A percentile compares a stretch with the other conserved stretches of the same genome.
These are phyloP conservation scores for Mylabris sibirica DNA, from an alignment of 2,888 invertebrate species.

Conservation along the genomic window DNA sequence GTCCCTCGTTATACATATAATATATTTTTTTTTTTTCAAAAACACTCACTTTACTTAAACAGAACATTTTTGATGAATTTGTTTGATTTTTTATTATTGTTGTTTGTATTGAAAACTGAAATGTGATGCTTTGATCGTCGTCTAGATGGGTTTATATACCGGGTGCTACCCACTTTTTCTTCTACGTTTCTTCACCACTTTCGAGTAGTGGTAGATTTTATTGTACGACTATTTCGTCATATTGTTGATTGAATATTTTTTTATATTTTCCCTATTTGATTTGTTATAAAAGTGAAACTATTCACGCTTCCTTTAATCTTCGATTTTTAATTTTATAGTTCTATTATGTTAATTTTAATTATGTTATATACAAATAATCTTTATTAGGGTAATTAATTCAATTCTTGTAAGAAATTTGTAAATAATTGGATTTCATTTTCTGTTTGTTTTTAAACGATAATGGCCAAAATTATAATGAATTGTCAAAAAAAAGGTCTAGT, in stretches of 20 bases:
- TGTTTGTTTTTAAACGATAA: too few species aligned
- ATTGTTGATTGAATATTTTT: conserved; percentile 10
- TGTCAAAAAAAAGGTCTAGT: too few species aligned
- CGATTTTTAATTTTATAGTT: too few species aligned
- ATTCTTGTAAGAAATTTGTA: neutral
- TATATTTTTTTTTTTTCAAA: too few species aligned
- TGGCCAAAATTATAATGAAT: neutral
- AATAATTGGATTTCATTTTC: neutral
- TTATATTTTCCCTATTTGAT: neutral
- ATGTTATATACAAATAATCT: neutral
- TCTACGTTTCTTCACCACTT: too few species aligned
- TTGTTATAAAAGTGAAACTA: conserved; percentile 23
- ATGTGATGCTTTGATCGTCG: neutral
- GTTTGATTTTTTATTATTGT: too few species aligned
- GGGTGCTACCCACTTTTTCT: neutral
- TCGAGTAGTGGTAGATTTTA: conserved; percentile 1
- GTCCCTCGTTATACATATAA: too few species aligned
- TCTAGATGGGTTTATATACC: conserved; percentile 18
- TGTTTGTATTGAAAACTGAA: conserved; percentile 7
- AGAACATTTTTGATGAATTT: conserved; percentile 24
- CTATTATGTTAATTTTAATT: neutral
- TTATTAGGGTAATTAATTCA: neutral
- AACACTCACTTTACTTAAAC: conserved; percentile 25
- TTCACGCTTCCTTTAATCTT: conserved; percentile 21
- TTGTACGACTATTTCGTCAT: neutral